Base-by-base conservation (phyloP, 2,888 invertebrate species). In the Ophion ellenae region DNA sequence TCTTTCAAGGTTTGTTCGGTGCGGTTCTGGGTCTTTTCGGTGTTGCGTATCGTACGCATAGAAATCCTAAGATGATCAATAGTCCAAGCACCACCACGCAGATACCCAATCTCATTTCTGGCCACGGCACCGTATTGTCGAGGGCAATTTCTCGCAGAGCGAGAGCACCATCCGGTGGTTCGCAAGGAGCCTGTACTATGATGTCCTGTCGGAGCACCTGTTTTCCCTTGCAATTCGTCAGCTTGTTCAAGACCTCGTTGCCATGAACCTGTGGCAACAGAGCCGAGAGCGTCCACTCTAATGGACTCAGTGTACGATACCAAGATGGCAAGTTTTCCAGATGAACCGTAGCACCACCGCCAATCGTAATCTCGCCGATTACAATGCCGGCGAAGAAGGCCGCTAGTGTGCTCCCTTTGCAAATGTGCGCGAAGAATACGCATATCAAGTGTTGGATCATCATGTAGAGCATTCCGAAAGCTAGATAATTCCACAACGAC, bases 131-230 rank as follows among this genome's bases (percentile, higher is more conserved):
- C 6, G 94, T 93, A 80, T 95, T 94, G 90, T 95, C 95, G 61
- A 95, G 93, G 81, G 95, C 94, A 86, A 96, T 94, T 89, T 95
- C 94, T 87, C 95, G 94, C 20, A 95, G 92, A 76, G 95, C 93
- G 82, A 96, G 91, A 89, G 96, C 96, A 61, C 97, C 97, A 92
- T 98, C 97, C 4, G 97, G 97, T 1, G 97, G 97, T 4, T 96
- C 96, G 5, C 97, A 97, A 92, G 98, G 98, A 20, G 97, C 96
- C 63, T 97, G 96, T 92, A 97, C 97, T 45, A 98, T 97, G 91
- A 98, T 98, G 91, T 98, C 98, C 94, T 97, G 97, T 90, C 97
- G 97, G 90, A 97, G 97, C 86, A 97, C 96, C 96, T 98, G 96
- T 87, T 93, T 94, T 10, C 92, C 92, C 76, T 93, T 93, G 78